Evolutionary conservation across 2,888 invertebrate species (phyloP).

Genomic region (Subacronicta megacephala): DNA sequence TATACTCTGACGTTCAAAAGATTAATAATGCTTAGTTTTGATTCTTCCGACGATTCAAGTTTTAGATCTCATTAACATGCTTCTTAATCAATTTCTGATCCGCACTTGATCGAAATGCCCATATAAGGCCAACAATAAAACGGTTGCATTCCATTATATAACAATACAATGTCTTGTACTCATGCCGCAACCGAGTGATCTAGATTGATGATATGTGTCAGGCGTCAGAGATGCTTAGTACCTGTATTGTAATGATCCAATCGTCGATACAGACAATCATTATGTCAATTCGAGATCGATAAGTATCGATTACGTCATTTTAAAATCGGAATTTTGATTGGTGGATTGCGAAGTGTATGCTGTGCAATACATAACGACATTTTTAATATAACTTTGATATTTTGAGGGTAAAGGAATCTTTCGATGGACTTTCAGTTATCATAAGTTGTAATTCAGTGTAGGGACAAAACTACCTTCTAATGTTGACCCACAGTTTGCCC

Average conservation of each 20-base stretch:
- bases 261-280: slow-evolving; percentile 16
- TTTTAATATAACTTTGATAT: no score
- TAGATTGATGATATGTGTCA: slow-evolving; percentile 33
- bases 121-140: neutral
- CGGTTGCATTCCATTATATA: slow-evolving; percentile 14
- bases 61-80: no score
- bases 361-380: neutral
- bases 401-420: no score
- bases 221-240: slow-evolving; percentile 24
- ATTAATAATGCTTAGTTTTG: no score
- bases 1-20: no score
- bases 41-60: no score
- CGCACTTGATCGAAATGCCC: neutral
- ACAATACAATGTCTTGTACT: slow-evolving; percentile 4
- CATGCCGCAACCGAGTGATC: slow-evolving; percentile 27
- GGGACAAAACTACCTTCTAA: no score
- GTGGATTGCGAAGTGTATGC: neutral
- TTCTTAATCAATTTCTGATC: no score
- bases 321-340: slow-evolving; percentile 7
- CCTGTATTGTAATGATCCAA: slow-evolving; percentile 20
- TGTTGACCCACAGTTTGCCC: no score
- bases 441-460: no score
- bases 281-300: slow-evolving; percentile 19
- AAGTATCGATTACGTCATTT: slow-evolving; percentile 26
- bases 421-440: no score